phyloP scores from a whole-genome alignment of 2,888 invertebrate genomes.

The Ariolimax columbianus region DNA sequence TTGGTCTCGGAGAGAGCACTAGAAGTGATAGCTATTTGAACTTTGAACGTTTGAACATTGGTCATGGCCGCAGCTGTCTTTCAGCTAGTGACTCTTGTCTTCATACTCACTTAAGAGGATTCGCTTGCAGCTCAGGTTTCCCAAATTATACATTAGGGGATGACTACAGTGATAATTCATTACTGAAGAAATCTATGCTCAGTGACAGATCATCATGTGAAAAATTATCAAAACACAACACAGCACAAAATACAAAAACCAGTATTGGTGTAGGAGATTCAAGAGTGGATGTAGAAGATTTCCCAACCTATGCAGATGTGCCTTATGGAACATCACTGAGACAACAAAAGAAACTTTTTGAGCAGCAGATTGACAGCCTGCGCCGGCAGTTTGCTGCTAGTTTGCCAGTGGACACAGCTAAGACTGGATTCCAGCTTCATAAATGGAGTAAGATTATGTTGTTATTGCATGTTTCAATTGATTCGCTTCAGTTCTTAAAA shows the following conservation, averaged over 20 bases:
- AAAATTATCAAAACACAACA: not conserved
- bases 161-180: not conserved
- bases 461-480: not conserved
- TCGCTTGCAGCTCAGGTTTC: not conserved
- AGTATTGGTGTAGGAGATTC: conserved; percentile 13
- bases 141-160: not conserved
- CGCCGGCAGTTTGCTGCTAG: conserved; percentile 39
- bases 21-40: conserved; percentile 61
- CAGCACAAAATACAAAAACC: not conserved
- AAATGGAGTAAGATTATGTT: conserved; percentile 17
- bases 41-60: conserved; percentile 27
- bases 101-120: not conserved
- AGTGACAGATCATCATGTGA: conserved; percentile 1
- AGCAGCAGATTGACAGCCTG: conserved; percentile 61
- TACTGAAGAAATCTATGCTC: not conserved
- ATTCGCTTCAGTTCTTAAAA: not conserved
- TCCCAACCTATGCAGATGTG: conserved; percentile 67
- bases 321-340: conserved; percentile 69
- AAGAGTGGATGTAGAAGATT: conserved; percentile 50
- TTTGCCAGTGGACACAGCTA: not conserved
- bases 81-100: conserved; percentile 33
- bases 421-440: not conserved
- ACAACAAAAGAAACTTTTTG: conserved; percentile 69
- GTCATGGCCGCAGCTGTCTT: conserved; percentile 15
- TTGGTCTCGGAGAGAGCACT: conserved; percentile 67